phyloP scores from a whole-genome alignment of 64 coral and sea anemone species.

The Porites lutea region DNA sequence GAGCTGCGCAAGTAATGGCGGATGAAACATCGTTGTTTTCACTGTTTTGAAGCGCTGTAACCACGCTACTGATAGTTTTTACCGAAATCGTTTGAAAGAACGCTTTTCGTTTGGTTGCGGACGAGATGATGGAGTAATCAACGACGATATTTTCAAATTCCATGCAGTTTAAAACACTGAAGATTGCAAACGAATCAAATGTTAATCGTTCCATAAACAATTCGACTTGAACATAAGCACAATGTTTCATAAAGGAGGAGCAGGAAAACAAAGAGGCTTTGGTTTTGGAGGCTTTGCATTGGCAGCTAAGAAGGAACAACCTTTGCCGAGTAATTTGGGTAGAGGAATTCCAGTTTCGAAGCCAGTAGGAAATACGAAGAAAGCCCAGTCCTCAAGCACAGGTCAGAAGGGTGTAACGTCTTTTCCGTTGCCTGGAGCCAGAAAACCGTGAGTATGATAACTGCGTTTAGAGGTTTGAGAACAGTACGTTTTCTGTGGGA shows the following conservation, averaged over 20 bases:
- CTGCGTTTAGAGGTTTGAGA: not conserved
- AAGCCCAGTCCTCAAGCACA: not conserved
- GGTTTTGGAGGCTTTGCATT: constrained; percentile 83
- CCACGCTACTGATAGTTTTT: not conserved
- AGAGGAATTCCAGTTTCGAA: not conserved
- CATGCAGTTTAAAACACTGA: not conserved
- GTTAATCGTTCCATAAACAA: not conserved
- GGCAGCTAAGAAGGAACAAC: constrained; percentile 74
- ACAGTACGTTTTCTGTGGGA: not conserved
- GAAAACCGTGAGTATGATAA: constrained; percentile 69
- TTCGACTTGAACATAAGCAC: not conserved
- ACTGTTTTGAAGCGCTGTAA: not conserved
- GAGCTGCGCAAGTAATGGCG: constrained; percentile 29
- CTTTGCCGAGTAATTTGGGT: constrained; percentile 9
- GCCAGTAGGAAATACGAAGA: not conserved
- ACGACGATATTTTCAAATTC: not conserved
- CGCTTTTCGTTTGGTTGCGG: not conserved
- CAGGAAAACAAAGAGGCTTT: constrained; percentile 71
- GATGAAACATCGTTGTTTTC: not conserved
- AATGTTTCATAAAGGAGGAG: constrained; percentile 78
- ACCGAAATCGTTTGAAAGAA: not conserved
- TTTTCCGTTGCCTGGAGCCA: constrained; percentile 34
- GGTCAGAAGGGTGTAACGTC: not conserved
- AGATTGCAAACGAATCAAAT: too few species aligned
- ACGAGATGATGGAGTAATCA: not conserved